Evolutionary conservation across 2,113 vertebrate genomes (phyloP).

Genomic region (Otis tarda): DNA sequence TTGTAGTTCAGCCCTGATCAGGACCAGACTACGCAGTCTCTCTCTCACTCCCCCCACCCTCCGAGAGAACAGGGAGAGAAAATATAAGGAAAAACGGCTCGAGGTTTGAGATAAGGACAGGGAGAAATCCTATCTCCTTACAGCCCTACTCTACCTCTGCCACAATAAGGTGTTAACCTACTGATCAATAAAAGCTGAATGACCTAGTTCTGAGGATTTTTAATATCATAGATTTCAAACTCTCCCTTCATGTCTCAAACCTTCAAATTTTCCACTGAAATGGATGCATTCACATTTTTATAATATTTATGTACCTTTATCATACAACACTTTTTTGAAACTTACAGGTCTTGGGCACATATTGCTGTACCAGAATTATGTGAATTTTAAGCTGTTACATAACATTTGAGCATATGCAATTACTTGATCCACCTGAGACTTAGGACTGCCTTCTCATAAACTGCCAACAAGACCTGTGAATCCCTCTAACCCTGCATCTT

Average conservation of each 20-base stretch:
- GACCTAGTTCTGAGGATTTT: neutral
- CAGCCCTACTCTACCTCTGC: neutral
- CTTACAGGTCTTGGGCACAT: neutral
- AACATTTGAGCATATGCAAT: neutral
- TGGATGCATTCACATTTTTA: neutral
- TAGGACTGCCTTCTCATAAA: neutral
- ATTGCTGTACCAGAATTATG: neutral
- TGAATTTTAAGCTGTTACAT: neutral
- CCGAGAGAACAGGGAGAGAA: too few relatives aligned
- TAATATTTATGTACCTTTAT: neutral
- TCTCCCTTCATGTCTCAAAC: neutral
- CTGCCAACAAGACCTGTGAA: neutral
- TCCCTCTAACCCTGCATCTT: neutral
- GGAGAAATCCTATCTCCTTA: too few relatives aligned
- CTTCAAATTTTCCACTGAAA: neutral
- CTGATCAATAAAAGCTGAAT: neutral
- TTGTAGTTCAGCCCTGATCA: too few relatives aligned
- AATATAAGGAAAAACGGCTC: too few relatives aligned
- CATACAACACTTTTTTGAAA: neutral
- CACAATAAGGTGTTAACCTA: neutral
- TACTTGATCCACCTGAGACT: neutral
- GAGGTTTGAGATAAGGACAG: too few relatives aligned
- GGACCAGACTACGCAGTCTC: too few relatives aligned
- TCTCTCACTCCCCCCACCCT: too few relatives aligned
- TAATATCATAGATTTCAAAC: neutral